Evolutionary conservation across 2,797 vertebrate genomes (phyloP).

Genomic region (Amphiprion clarkii): DNA sequence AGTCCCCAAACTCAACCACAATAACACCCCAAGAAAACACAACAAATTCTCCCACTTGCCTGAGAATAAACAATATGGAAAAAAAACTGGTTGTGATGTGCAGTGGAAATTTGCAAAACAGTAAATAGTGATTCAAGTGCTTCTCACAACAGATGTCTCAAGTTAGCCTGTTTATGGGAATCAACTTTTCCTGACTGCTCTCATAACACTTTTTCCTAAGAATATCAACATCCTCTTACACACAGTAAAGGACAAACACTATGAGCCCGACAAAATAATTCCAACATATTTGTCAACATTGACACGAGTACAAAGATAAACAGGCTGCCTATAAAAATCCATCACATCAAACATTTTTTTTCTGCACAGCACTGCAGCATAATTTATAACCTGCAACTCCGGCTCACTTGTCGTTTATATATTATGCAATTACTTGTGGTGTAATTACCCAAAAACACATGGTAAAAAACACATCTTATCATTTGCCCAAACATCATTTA

Average conservation of each 20-base stretch:
- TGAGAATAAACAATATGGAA: slow-evolving; percentile 48
- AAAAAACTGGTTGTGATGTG: slow-evolving; percentile 70
- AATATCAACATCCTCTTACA: slow-evolving; percentile 73
- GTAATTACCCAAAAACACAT: slow-evolving; percentile 47
- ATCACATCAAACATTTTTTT: slow-evolving; percentile 54
- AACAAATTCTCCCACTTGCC: slow-evolving; percentile 80
- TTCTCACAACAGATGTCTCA: slow-evolving; percentile 79
- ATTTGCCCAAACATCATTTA: slow-evolving; percentile 20
- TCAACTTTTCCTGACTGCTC: slow-evolving; percentile 81
- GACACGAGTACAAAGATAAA: slow-evolving; percentile 77
- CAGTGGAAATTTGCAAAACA: slow-evolving; percentile 72
- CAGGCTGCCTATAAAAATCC: slow-evolving; percentile 72
- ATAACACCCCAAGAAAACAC: slow-evolving; percentile 74
- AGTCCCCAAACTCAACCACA: slow-evolving; percentile 76
- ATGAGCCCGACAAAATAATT: slow-evolving; percentile 72
- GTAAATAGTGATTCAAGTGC: slow-evolving; percentile 78
- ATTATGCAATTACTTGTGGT: slow-evolving; percentile 39
- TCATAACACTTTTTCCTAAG: slow-evolving; percentile 71
- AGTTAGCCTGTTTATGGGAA: slow-evolving; percentile 83
- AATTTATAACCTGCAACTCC: slow-evolving; percentile 56
- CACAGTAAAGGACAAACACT: slow-evolving; percentile 73
- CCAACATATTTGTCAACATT: slow-evolving; percentile 81
- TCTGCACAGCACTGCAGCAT: slow-evolving; percentile 23
- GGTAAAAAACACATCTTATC: slow-evolving; percentile 33
- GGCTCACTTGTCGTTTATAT: slow-evolving; percentile 5